phyloP scores from a whole-genome alignment of 2,113 vertebrate genomes.

The Oceanites oceanicus region DNA sequence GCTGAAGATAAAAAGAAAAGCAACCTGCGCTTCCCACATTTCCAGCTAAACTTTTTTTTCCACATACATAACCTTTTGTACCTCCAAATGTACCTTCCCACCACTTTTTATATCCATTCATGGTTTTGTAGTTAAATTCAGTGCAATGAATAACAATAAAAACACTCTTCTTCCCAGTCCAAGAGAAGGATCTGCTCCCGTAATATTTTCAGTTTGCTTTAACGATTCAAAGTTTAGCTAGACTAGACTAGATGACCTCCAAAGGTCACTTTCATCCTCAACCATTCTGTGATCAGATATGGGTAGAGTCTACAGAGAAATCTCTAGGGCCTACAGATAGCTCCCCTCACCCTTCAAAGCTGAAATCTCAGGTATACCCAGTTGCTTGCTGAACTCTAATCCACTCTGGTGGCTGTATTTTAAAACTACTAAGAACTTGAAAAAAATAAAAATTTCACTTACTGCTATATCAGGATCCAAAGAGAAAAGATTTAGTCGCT shows the following conservation, averaged over 20 bases:
- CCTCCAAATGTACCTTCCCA: background rate
- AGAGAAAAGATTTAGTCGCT: slow-evolving; percentile 92
- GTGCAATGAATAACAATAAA: background rate
- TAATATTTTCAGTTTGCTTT: background rate
- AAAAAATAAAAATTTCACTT: slow-evolving; percentile 30
- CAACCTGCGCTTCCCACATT: background rate
- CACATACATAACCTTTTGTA: background rate
- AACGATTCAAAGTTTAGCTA: background rate
- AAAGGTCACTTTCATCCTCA: background rate
- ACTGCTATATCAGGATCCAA: slow-evolving; percentile 93
- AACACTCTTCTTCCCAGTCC: background rate
- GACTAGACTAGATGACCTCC: background rate
- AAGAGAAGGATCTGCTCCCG: background rate
- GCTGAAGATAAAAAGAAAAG: background rate
- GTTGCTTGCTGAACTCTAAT: background rate
- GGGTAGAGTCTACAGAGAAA: background rate
- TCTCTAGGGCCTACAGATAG: fast-evolving
- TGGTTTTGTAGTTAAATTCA: background rate
- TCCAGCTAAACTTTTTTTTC: background rate
- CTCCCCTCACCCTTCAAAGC: background rate
- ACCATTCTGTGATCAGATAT: background rate
- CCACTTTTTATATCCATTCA: background rate
- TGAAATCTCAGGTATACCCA: background rate
- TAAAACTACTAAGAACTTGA: background rate
- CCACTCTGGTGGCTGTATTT: background rate